These are phyloP conservation scores for Patiria pectinifera DNA, from an alignment of 53 echinoderm and acorn worm genomes.

Conservation along the genomic window DNA sequence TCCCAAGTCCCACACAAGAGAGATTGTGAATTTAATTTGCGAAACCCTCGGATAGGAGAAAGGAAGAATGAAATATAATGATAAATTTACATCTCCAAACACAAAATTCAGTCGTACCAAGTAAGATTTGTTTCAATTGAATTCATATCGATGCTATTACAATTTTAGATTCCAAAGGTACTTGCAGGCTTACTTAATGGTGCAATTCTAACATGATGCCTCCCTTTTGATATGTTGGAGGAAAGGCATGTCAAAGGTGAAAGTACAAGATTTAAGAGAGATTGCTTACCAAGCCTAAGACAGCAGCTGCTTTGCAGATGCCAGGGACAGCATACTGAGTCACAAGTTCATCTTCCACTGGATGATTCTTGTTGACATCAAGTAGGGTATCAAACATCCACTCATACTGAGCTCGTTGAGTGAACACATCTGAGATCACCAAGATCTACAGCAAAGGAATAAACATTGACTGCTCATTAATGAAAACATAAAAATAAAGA, in stretches of 20 bases:
- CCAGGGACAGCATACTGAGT: conserved; percentile 95
- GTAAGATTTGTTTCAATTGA: no score
- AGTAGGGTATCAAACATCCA: conserved; percentile 99
- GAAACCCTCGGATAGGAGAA: no score
- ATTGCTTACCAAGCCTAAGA: conserved; percentile 87
- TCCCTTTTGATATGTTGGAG: not conserved
- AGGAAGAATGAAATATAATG: not conserved
- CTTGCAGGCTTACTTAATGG: no score
- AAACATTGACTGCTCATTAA: not conserved
- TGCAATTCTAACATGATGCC: no score
- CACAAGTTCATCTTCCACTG: conserved; percentile 94
- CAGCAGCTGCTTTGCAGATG: conserved; percentile 98
- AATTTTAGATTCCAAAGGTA: no score
- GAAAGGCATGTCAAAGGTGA: not conserved
- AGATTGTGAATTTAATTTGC: no score
- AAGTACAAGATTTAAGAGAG: not conserved
- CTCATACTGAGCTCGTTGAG: conserved; percentile 96
- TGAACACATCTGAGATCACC: conserved; percentile 96
- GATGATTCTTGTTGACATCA: conserved; percentile 95
- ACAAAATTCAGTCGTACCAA: no score
- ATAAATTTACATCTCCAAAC: not conserved
- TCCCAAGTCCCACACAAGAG: no score
- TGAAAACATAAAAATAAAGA: not conserved
- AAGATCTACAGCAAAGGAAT: conserved; percentile 72
- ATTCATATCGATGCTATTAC: no score